A percentile compares a stretch with the other conserved stretches of the same genome.
Conservation (phyloP, 2,888 invertebrate genomes). For the Minunthozetes semirufus region DNA sequence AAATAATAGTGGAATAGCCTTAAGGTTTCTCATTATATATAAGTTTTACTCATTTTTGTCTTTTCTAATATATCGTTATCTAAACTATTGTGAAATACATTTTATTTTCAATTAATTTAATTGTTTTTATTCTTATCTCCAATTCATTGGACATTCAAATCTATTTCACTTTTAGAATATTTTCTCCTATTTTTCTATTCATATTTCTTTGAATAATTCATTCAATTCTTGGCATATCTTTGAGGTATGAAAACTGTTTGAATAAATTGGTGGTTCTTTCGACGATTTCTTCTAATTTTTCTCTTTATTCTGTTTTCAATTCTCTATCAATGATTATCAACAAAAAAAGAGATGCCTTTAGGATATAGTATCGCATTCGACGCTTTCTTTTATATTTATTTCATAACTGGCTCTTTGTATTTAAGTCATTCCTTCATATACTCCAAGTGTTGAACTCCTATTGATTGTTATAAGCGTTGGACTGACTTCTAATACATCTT, state of each 20-base stretch:
- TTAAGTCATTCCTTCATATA: background rate
- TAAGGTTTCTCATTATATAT: slow-evolving; percentile 19
- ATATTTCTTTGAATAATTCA: background rate
- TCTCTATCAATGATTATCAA: background rate
- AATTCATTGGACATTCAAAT: background rate
- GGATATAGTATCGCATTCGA: background rate
- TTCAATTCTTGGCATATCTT: background rate
- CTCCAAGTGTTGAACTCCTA: background rate
- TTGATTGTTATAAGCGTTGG: background rate
- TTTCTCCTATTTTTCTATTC: background rate
- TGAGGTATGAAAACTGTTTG: background rate
- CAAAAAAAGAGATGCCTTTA: slow-evolving; percentile 14
- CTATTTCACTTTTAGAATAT: background rate
- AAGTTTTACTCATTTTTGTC: background rate
- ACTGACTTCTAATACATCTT: background rate
- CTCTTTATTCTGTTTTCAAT: background rate
- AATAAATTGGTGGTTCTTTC: background rate
- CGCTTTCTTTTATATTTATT: background rate
- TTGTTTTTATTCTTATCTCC: background rate
- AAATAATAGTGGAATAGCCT: background rate
- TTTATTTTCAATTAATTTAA: background rate
- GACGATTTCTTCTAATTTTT: background rate
- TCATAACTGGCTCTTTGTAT: no score
- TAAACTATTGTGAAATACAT: background rate
- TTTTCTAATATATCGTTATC: background rate